Base-by-base conservation (phyloP, 2,888 invertebrate genomes). In the Phania funesta region DNA sequence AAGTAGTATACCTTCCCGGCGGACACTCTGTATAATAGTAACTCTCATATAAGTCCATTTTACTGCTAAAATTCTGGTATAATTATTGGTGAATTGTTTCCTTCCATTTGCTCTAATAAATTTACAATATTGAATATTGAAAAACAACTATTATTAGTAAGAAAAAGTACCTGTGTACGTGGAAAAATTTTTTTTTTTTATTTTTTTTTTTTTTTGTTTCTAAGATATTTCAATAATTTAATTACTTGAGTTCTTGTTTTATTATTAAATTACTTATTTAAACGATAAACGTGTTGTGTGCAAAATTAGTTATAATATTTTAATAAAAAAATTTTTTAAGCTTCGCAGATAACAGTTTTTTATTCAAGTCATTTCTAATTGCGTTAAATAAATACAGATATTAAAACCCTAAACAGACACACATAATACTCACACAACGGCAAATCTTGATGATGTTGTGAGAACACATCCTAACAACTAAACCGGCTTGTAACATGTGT, bases 281-380 rank as follows among this genome's bases (percentile, higher is more conserved):
- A 56, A 11, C 18, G 13, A 9, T 44, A 35, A 24, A 16, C 44
- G 24, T 54, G n/a, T 65, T 35, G 54, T 11, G 35, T 68, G n/a
- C 9, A 24, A 41, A 50, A n/a, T 35, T 48, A 65, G 48, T 56
- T 48, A 65, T 48, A 75, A 16, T 26, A 58, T 35, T 56, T 74
- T 38, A 35, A 29, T 16, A n/a, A 13, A n/a, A 6, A 29, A 1
- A 41, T 38, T 60, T 35, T 60, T 62, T 54, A 24, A 46, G 32
- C 24, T 67, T 56, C n/a, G 7, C 3, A 9, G 18, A 44, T 29
- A 62, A 52, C 16, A 44, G 22, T 38, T 71, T 41, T 60, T 11
- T 44, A 41, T 9, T 26, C 6, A 50, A 68, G 60, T 54, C 74
- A 48, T 58, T 54, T 67, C 38, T 65, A 65, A 75, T 48, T 58